Conservation (phyloP, 2,797 vertebrate species). For the Brachyalestes nurse region DNA sequence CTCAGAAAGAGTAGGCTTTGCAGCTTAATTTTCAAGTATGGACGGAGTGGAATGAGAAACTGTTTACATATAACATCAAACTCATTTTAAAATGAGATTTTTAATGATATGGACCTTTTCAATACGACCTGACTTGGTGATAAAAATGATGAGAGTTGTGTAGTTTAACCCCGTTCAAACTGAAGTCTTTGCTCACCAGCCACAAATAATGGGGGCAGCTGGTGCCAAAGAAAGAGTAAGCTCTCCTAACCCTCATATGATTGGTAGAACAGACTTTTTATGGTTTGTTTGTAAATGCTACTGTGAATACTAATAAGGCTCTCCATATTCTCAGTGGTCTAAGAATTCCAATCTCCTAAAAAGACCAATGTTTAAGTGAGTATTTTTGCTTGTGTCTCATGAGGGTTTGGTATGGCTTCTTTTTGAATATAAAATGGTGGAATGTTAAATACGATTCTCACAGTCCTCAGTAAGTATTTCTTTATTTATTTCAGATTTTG, state of each 20-base stretch:
- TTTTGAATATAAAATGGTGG: neutral
- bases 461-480: neutral
- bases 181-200: neutral
- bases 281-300: neutral
- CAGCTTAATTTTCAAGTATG: too few relatives aligned
- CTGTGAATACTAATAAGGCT: constrained; percentile 6
- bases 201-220: too few relatives aligned
- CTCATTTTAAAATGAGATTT: too few relatives aligned
- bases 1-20: too few relatives aligned
- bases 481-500: neutral
- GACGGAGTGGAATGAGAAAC: too few relatives aligned
- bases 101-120: too few relatives aligned
- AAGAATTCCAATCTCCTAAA: too few relatives aligned
- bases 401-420: neutral
- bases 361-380: neutral
- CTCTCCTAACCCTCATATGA: too few relatives aligned
- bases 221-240: too few relatives aligned
- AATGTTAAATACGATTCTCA: neutral
- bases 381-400: constrained; percentile 9
- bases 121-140: neutral
- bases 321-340: neutral
- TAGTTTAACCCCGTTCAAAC: constrained; percentile 32
- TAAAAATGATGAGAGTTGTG: neutral
- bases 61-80: too few relatives aligned
- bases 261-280: too few relatives aligned